phyloP scores from a whole-genome alignment of 2,113 vertebrate species.

The Herpailurus yagouaroundi region DNA sequence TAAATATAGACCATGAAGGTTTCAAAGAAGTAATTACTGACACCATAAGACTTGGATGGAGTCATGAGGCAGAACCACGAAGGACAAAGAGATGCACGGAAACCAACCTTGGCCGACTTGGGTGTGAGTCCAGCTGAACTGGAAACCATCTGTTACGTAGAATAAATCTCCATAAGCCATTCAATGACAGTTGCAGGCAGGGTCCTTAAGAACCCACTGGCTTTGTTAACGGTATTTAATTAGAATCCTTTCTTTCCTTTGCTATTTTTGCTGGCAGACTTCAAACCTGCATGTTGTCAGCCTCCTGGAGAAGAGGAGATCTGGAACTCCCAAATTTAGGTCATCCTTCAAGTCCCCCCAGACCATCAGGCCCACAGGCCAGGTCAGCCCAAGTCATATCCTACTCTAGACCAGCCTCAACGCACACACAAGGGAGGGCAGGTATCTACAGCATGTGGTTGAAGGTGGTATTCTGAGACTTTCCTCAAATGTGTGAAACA shows the following conservation, averaged over 20 bases:
- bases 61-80: background rate
- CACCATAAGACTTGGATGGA: background rate
- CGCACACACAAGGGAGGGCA: too few species aligned
- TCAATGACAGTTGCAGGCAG: background rate
- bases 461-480: background rate
- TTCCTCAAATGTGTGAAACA: background rate
- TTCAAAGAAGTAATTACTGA: background rate
- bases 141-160: background rate
- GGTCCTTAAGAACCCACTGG: background rate
- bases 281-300: background rate
- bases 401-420: background rate
- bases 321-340: background rate
- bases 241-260: conserved; percentile 7
- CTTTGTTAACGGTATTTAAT: background rate
- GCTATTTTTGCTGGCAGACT: background rate
- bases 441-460: background rate
- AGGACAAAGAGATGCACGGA: background rate
- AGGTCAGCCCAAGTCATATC: background rate
- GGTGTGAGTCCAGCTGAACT: background rate
- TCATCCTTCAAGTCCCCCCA: background rate
- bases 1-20: background rate
- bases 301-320: background rate
- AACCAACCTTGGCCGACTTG: background rate
- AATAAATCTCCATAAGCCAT: background rate
- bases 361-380: background rate